These are phyloP conservation scores for Tinea trinotella DNA, from an alignment of 2,888 invertebrate genomes.

Conservation along the genomic window DNA sequence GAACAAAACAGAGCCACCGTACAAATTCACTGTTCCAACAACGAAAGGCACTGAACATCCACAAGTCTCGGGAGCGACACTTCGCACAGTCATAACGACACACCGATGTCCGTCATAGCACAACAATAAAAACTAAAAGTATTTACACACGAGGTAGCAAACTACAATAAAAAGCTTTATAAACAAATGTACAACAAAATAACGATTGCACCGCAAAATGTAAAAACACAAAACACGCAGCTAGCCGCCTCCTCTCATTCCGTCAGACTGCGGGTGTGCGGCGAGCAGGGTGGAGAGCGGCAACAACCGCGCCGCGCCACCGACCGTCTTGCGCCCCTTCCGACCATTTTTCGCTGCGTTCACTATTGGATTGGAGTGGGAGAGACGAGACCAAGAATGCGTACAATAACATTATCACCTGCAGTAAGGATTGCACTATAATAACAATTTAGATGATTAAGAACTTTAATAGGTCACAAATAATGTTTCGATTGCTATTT, in stretches of 20 bases:
- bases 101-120: slow-evolving; percentile 27
- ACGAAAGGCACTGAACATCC: slow-evolving; percentile 56
- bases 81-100: slow-evolving; percentile 33
- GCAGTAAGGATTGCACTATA: not conserved
- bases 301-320: slow-evolving; percentile 8
- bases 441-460: not conserved
- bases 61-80: slow-evolving; percentile 49
- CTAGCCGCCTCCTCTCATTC: slow-evolving; percentile 58
- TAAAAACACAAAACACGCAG: slow-evolving; percentile 69
- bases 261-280: slow-evolving; percentile 43
- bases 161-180: slow-evolving; percentile 36
- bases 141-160: slow-evolving; percentile 41
- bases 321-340: slow-evolving; percentile 8
- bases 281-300: slow-evolving; percentile 26
- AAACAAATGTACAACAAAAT: slow-evolving; percentile 24
- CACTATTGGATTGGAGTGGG: slow-evolving; percentile 25
- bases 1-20: slow-evolving; percentile 44
- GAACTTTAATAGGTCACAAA: not conserved
- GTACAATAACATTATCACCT: slow-evolving; percentile 14
- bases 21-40: slow-evolving; percentile 58
- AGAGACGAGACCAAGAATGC: slow-evolving; percentile 27
- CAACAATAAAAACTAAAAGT: slow-evolving; percentile 39
- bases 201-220: slow-evolving; percentile 4
- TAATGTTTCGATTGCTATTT: not conserved
- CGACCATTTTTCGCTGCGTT: slow-evolving; percentile 23